phyloP scores from a whole-genome alignment of 2,888 invertebrate genomes.

The Metellina segmentata region DNA sequence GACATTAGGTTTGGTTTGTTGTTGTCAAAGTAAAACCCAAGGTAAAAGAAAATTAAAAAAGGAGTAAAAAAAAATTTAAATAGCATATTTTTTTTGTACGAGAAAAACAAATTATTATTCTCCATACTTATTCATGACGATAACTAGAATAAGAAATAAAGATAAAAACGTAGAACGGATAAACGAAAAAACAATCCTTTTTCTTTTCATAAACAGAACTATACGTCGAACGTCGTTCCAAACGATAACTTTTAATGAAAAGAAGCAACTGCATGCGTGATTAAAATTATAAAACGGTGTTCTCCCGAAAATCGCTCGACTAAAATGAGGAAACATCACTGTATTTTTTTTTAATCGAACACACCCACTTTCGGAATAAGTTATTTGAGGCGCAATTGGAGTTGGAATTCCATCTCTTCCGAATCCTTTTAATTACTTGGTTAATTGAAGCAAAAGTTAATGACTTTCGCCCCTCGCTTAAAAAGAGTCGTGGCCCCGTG shows the following conservation, averaged over 20 bases:
- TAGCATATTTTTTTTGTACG: no score
- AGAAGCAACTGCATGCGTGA: background rate
- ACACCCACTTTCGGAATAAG: constrained; percentile 44
- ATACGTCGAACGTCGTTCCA: background rate
- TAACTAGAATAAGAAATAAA: background rate
- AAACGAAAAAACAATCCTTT: background rate
- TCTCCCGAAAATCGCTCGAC: background rate
- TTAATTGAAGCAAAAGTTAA: constrained; percentile 74
- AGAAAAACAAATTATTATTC: no score
- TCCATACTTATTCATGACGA: no score
- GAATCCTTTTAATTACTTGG: constrained; percentile 71
- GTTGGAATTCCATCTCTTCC: constrained; percentile 42
- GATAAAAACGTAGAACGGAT: background rate
- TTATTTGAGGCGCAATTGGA: constrained; percentile 40
- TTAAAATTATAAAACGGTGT: background rate
- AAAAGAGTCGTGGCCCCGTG: constrained; percentile 22
- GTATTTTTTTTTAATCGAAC: constrained; percentile 34
- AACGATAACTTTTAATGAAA: background rate
- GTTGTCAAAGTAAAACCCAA: no score
- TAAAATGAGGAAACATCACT: background rate
- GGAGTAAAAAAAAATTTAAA: no score
- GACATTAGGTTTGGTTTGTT: no score
- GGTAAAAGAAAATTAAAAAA: no score
- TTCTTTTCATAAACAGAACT: background rate
- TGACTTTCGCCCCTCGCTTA: constrained; percentile 45